Percentiles rank a stretch among this genome's conserved stretches.
These are phyloP conservation scores for Sebastes vulpes DNA, from an alignment of 2,797 vertebrate genomes.

Conservation along the genomic window DNA sequence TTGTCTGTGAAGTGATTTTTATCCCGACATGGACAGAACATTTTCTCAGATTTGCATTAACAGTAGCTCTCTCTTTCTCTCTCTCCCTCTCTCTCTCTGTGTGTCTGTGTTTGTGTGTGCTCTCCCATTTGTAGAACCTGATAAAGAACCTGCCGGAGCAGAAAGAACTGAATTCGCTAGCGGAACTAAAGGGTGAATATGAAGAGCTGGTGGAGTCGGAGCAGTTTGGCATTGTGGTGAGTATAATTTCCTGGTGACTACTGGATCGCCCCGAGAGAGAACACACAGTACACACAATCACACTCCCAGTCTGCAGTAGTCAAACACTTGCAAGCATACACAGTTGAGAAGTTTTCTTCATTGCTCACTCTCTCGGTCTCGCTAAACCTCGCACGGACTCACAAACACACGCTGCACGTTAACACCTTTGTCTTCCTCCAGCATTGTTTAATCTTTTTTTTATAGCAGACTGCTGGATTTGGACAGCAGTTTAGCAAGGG, in stretches of 20 bases:
- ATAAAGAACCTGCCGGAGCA: conserved; percentile 98
- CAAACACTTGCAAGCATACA: conserved; percentile 30
- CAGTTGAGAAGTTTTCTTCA: conserved; percentile 35
- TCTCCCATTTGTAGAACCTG: conserved; percentile 88
- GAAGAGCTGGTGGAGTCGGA: conserved; percentile 96
- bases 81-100: background rate
- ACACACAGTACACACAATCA: conserved; percentile 30
- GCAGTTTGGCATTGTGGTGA: conserved; percentile 97
- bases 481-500: background rate
- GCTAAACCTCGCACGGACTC: background rate
- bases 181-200: conserved; percentile 94
- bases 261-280: conserved; percentile 24
- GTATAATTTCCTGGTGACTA: conserved; percentile 75
- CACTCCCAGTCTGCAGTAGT: conserved; percentile 24
- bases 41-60: conserved; percentile 60
- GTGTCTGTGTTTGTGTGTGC: conserved; percentile 1
- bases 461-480: background rate
- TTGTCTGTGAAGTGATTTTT: conserved; percentile 38
- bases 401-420: background rate
- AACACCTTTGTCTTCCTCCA: background rate
- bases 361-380: background rate
- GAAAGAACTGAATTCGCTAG: conserved; percentile 92
- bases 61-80: conserved; percentile 11
- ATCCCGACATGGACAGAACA: conserved; percentile 46
- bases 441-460: conserved; percentile 8